Evolutionary conservation across 2,113 vertebrate genomes (phyloP).

Genomic region (Actenoides hombroni): DNA sequence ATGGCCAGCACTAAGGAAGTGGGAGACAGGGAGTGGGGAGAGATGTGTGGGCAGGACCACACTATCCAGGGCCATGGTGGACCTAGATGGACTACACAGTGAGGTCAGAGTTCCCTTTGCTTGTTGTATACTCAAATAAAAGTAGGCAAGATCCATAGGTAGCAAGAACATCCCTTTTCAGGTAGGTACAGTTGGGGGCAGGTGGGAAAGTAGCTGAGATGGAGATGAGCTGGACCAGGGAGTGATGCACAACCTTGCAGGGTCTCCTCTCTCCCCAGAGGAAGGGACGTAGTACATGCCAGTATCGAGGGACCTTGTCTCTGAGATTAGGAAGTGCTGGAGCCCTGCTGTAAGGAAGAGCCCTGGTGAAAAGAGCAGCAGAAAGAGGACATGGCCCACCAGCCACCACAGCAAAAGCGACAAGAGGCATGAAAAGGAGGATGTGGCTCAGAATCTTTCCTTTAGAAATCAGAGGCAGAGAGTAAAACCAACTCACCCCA

Average conservation of each 20-base stretch:
- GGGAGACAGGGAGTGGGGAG: background rate
- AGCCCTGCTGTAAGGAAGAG: background rate
- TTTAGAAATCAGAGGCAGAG: background rate
- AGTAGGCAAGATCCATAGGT: background rate
- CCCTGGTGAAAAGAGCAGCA: background rate
- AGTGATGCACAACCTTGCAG: background rate
- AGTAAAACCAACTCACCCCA: background rate
- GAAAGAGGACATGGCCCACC: background rate
- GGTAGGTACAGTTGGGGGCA: background rate
- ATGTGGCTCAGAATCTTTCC: background rate
- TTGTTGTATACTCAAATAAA: background rate
- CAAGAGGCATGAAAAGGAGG: background rate
- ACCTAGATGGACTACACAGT: background rate
- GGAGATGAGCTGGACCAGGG: background rate
- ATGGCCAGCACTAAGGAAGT: background rate
- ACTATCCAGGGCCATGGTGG: background rate
- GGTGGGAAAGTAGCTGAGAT: background rate
- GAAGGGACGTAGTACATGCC: background rate
- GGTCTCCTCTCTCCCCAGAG: background rate
- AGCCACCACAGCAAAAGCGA: background rate
- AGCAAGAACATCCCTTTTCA: background rate
- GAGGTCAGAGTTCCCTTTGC: background rate
- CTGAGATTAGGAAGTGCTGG: background rate
- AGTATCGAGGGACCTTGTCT: accelerated
- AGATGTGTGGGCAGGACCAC: background rate